Percentiles rank a stretch among this genome's conserved stretches.
phyloP scores from a whole-genome alignment of 2,888 invertebrate genomes.

The Meloe dianella region DNA sequence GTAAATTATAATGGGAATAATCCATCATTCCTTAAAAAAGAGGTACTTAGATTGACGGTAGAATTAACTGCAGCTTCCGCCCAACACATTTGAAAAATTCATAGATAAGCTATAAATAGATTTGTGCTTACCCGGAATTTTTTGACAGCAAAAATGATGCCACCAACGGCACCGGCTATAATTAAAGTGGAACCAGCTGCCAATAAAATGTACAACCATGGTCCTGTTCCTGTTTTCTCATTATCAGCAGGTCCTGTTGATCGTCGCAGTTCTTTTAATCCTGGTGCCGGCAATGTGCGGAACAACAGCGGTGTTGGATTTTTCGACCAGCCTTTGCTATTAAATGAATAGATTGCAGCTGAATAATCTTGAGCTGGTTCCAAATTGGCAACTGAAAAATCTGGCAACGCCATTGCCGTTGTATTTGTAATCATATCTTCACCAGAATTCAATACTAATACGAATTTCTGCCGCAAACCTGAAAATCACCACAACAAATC shows the following conservation, averaged over 20 bases:
- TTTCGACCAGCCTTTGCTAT: slow-evolving; percentile 66
- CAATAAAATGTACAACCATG: slow-evolving; percentile 56
- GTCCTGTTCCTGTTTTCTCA: slow-evolving; percentile 43
- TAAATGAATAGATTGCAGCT: slow-evolving; percentile 68
- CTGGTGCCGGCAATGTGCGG: slow-evolving; percentile 60
- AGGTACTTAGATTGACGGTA: not conserved
- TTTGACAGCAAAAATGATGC: slow-evolving; percentile 54
- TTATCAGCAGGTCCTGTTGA: slow-evolving; percentile 53
- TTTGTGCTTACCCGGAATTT: slow-evolving; percentile 50
- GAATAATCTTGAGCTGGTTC: slow-evolving; percentile 62
- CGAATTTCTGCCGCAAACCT: slow-evolving; percentile 57
- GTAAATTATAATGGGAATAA: not conserved
- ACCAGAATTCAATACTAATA: slow-evolving; percentile 52
- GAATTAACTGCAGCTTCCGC: too few species aligned
- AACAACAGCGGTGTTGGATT: slow-evolving; percentile 57
- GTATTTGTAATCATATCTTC: slow-evolving; percentile 56
- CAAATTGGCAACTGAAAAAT: slow-evolving; percentile 61
- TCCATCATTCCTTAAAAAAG: not conserved
- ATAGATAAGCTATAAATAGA: too few species aligned
- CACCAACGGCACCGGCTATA: slow-evolving; percentile 56
- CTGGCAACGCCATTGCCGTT: slow-evolving; percentile 56
- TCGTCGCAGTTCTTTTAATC: slow-evolving; percentile 59
- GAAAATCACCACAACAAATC: slow-evolving; percentile 28
- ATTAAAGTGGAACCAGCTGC: slow-evolving; percentile 58
- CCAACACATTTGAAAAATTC: too few species aligned